Evolutionary conservation across 2,888 invertebrate genomes (phyloP).

Genomic region (Chromoteleia sp.): DNA sequence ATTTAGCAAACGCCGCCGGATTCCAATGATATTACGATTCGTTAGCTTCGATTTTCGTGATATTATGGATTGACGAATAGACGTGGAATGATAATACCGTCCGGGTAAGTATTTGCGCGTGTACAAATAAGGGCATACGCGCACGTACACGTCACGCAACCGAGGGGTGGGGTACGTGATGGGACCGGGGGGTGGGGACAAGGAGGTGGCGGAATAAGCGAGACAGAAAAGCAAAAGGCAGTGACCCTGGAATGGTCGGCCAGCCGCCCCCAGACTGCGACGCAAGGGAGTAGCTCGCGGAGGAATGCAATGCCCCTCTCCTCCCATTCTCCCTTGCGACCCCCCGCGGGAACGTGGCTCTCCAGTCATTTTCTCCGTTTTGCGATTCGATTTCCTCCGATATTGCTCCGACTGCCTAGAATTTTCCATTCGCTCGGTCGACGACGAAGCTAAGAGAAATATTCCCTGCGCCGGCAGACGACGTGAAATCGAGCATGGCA

Average conservation of each 20-base stretch:
- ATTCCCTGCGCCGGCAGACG: constrained; percentile 60
- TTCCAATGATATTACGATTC: constrained; percentile 78
- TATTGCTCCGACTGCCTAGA: constrained; percentile 80
- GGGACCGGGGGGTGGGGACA: neutral
- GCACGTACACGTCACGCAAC: constrained; percentile 46
- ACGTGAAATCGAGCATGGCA: constrained; percentile 68
- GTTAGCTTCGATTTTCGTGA: constrained; percentile 78
- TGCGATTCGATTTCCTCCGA: constrained; percentile 83
- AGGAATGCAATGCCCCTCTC: constrained; percentile 77
- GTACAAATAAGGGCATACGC: constrained; percentile 63
- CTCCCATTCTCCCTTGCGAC: constrained; percentile 22
- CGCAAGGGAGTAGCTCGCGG: constrained; percentile 81
- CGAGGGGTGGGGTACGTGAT: constrained; percentile 56
- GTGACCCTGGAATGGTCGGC: constrained; percentile 80
- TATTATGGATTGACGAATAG: constrained; percentile 80
- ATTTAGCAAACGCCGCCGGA: constrained; percentile 71
- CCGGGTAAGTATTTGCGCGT: constrained; percentile 56
- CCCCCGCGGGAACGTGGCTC: constrained; percentile 65
- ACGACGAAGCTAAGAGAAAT: constrained; percentile 75
- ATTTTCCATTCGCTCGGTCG: constrained; percentile 80
- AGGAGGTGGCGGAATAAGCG: constrained; percentile 59
- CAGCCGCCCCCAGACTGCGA: constrained; percentile 75
- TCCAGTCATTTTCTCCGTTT: constrained; percentile 82
- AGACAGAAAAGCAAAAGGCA: constrained; percentile 71
- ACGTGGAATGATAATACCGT: constrained; percentile 75